Base-by-base conservation (phyloP, 2,888 invertebrate species). In the Leptinotarsa rubiginosa region DNA sequence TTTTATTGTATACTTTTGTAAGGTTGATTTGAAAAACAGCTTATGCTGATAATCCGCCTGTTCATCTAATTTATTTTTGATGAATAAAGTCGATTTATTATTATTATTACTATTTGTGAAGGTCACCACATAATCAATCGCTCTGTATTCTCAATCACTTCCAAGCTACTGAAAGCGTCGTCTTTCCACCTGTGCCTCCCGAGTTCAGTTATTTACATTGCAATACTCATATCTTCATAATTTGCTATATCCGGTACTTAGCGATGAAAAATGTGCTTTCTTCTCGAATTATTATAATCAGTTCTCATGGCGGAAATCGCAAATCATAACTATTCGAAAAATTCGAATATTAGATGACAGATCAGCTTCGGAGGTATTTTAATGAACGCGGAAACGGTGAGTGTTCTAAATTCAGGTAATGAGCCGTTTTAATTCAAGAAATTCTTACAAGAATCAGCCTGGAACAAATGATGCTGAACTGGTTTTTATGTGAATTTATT, bases 271-370 rank as follows among this genome's bases (percentile, higher is more conserved):
- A 70, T 70, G 22, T 54, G 25, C 59, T 70, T 70, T 70, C 70
- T 74, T 67, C 70, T 70, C 22, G 54, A 74, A 62, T 70, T 70
- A 70, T 74, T 74, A 70, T 74, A 74, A 74, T 74, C 66, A 74
- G 70, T 47, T 67, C 31, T 70, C 47, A n/a, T 50, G 68, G 69
- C 74, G 74, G 74, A 74, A 74, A 74, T 71, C 62, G 74, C 74
- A 74, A 74, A 71, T 74, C 67, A 74, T 65, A 56, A 71, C 47
- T 65, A 74, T 68, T 74, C 31, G 47, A 71, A 70, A 74, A 74
- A 74, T 71, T 69, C 25, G 50, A 54, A 71, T 64, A 68, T 65
- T 68, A 70, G 68, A 71, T 68, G 74, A 69, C 70, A 74, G 71
- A 74, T 68, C 74, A 20, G 59, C 54, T 18, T 22, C 49, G 68